phyloP scores from a whole-genome alignment of 2,113 vertebrate genomes.

The Lophotis ruficrista region DNA sequence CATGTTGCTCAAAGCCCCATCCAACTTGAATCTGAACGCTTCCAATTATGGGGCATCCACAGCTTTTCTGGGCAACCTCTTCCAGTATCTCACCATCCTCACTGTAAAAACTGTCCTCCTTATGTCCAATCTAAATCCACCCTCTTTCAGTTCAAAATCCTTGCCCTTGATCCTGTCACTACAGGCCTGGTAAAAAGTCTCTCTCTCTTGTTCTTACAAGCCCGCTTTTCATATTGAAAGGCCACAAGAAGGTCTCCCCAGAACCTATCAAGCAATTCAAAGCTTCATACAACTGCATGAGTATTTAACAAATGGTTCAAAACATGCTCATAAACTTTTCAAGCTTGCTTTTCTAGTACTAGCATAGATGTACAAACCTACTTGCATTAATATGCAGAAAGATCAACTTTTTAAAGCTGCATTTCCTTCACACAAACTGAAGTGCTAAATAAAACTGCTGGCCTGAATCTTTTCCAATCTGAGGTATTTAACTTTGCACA shows the following conservation, averaged over 20 bases:
- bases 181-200: not conserved
- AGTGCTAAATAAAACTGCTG: not conserved
- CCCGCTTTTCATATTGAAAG: not conserved
- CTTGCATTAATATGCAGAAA: not conserved
- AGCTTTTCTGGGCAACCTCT: not conserved
- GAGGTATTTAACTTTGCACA: not conserved
- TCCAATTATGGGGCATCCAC: not conserved
- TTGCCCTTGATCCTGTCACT: not conserved
- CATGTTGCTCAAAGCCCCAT: not conserved
- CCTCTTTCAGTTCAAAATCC: not conserved
- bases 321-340: not conserved
- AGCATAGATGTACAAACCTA: not conserved
- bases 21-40: not conserved
- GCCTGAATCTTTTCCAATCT: not conserved
- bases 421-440: not conserved
- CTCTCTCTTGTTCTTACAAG: rapidly evolving
- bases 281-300: not conserved
- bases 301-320: not conserved
- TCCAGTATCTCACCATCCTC: not conserved
- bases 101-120: not conserved
- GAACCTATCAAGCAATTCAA: not conserved
- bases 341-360: not conserved
- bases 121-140: not conserved
- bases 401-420: not conserved
- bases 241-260: not conserved